Evolutionary conservation across 2,888 invertebrate genomes (phyloP).

Genomic region (Drosophila phalerata): DNA sequence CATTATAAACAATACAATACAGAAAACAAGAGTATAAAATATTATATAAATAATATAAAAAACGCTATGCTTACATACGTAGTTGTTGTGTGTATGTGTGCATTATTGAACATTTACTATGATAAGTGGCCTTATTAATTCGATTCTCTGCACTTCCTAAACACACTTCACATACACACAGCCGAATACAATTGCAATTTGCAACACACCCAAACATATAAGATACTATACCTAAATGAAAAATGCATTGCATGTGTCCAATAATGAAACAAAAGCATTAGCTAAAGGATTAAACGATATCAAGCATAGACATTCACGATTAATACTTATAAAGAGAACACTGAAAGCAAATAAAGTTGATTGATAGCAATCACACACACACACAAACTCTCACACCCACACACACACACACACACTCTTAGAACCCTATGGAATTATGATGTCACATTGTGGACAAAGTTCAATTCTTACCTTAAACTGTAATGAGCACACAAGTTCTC

Average conservation of each 20-base stretch:
- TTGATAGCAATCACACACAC: slow-evolving; percentile 8
- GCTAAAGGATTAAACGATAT: slow-evolving; percentile 36
- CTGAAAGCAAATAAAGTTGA: slow-evolving; percentile 1
- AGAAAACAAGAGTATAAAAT: neutral
- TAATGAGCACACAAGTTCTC: slow-evolving; percentile 32
- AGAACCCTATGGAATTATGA: slow-evolving; percentile 40
- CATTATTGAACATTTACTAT: slow-evolving; percentile 67
- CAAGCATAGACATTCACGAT: slow-evolving; percentile 48
- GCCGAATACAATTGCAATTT: slow-evolving; percentile 19
- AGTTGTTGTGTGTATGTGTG: slow-evolving; percentile 46
- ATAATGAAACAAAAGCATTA: neutral
- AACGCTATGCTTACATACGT: slow-evolving; percentile 38
- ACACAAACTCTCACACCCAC: slow-evolving; percentile 1
- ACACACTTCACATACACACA: slow-evolving; percentile 13
- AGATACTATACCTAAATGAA: slow-evolving; percentile 27
- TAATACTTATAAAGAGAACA: slow-evolving; percentile 31
- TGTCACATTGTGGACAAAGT: slow-evolving; percentile 19
- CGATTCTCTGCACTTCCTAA: slow-evolving; percentile 52
- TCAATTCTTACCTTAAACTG: slow-evolving; percentile 39
- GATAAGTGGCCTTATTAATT: slow-evolving; percentile 71
- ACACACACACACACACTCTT: slow-evolving; percentile 8
- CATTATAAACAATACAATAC: slow-evolving; percentile 10
- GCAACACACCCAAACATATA: slow-evolving; percentile 15
- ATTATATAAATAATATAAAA: slow-evolving; percentile 16
- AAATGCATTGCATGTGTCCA: slow-evolving; percentile 26